phyloP scores from a whole-genome alignment of 2,888 invertebrate genomes.

The Arge pagana region DNA sequence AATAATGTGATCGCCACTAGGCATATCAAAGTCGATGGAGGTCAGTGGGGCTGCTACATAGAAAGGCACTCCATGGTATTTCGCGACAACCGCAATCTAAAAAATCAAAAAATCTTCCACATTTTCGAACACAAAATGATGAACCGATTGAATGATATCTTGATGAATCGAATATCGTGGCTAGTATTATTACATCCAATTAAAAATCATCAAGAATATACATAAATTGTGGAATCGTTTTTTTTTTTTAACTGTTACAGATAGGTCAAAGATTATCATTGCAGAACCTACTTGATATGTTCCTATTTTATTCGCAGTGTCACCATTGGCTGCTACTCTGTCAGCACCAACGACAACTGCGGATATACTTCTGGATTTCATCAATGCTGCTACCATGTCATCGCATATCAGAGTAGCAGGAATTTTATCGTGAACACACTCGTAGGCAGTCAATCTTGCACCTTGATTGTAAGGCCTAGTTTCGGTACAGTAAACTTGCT shows the following conservation, averaged over 20 bases:
- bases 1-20: slow-evolving; percentile 82
- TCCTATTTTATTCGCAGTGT: slow-evolving; percentile 99
- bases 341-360: slow-evolving; percentile 99
- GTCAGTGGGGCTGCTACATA: slow-evolving; percentile 94
- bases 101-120: no score
- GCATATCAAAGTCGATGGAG: slow-evolving; percentile 81
- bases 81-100: slow-evolving; percentile 86
- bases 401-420: slow-evolving; percentile 93
- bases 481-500: slow-evolving; percentile 94
- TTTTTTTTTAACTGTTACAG: not conserved
- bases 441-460: slow-evolving; percentile 93
- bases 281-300: slow-evolving; percentile 76
- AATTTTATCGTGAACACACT: slow-evolving; percentile 89
- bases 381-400: slow-evolving; percentile 90
- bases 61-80: slow-evolving; percentile 90
- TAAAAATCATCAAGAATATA: not conserved
- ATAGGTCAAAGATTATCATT: no score
- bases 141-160: slow-evolving; percentile 1
- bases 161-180: not conserved
- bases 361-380: slow-evolving; percentile 80
- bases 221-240: not conserved
- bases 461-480: slow-evolving; percentile 99
- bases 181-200: not conserved
- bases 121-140: not conserved
- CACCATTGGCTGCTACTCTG: slow-evolving; percentile 93